Evolutionary conservation across 2,888 invertebrate species (phyloP).

Genomic region (Chymomyza amoena): DNA sequence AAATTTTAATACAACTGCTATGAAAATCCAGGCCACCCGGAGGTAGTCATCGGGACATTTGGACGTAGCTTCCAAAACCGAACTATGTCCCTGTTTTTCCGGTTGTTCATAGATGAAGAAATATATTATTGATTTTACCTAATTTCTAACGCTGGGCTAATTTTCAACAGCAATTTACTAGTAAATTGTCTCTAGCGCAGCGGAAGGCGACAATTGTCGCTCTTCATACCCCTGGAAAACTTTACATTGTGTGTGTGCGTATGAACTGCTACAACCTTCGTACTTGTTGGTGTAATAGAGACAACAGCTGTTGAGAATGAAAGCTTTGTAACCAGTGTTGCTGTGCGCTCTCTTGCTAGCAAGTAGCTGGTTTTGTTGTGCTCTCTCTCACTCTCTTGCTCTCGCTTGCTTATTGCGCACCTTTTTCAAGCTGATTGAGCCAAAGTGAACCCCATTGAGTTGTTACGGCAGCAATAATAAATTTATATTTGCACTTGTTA

Average conservation of each 20-base stretch:
- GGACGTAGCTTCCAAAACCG: too few species aligned
- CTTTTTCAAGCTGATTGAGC: constrained; percentile 19
- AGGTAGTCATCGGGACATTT: too few species aligned
- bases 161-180: too few species aligned
- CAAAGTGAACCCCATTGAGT: constrained; percentile 53
- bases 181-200: too few species aligned
- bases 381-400: constrained; percentile 7
- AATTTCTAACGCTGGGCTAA: too few species aligned
- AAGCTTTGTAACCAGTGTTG: constrained; percentile 24
- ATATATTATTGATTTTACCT: too few species aligned
- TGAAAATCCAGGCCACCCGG: too few species aligned
- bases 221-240: neutral
- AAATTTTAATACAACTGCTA: too few species aligned
- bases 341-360: constrained; percentile 4
- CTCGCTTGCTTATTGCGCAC: constrained; percentile 54
- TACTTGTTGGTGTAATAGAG: neutral
- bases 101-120: too few species aligned
- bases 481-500: constrained; percentile 6
- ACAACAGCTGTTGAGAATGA: constrained; percentile 45
- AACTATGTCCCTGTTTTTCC: too few species aligned
- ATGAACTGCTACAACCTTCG: neutral
- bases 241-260: neutral
- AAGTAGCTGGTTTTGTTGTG: too few species aligned
- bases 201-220: too few species aligned
- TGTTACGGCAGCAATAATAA: constrained; percentile 39